A percentile compares a stretch with the other conserved stretches of the same genome.
Evolutionary conservation across 2,797 vertebrate species (phyloP).

Genomic region (Hybognathus amarus): DNA sequence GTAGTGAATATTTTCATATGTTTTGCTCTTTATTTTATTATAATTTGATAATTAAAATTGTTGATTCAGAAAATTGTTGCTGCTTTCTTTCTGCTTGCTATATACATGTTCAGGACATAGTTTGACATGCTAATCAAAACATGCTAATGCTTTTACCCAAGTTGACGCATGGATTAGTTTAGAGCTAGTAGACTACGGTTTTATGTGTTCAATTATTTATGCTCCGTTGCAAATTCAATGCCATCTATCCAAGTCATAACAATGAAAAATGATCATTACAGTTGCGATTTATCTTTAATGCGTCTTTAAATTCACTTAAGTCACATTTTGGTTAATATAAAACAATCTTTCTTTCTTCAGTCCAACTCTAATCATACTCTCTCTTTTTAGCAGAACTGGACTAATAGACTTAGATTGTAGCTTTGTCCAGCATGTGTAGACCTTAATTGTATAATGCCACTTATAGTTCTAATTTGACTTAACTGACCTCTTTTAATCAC

Average conservation of each 20-base stretch:
- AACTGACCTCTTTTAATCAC: constrained; percentile 34
- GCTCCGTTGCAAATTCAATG: constrained; percentile 14
- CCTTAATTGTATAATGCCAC: neutral
- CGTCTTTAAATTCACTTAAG: neutral
- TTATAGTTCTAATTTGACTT: neutral
- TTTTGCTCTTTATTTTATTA: constrained; percentile 70
- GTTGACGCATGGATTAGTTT: neutral
- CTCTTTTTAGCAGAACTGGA: neutral
- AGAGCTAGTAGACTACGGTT: neutral
- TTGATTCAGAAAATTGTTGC: constrained; percentile 20
- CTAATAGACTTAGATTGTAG: neutral
- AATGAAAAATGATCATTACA: neutral
- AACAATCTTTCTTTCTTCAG: too few relatives aligned
- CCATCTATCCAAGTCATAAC: constrained; percentile 16
- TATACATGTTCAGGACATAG: neutral
- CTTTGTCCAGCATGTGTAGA: neutral
- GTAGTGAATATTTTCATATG: constrained; percentile 59
- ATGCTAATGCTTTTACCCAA: neutral
- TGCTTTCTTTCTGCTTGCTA: neutral
- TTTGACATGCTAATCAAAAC: neutral
- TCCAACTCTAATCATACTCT: neutral
- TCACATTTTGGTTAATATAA: neutral
- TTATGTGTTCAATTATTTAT: constrained; percentile 38
- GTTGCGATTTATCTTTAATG: constrained; percentile 17
- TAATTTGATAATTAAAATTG: constrained; percentile 76